Evolutionary conservation across 2,888 invertebrate species (phyloP).

Genomic region (Acronicta psi): DNA sequence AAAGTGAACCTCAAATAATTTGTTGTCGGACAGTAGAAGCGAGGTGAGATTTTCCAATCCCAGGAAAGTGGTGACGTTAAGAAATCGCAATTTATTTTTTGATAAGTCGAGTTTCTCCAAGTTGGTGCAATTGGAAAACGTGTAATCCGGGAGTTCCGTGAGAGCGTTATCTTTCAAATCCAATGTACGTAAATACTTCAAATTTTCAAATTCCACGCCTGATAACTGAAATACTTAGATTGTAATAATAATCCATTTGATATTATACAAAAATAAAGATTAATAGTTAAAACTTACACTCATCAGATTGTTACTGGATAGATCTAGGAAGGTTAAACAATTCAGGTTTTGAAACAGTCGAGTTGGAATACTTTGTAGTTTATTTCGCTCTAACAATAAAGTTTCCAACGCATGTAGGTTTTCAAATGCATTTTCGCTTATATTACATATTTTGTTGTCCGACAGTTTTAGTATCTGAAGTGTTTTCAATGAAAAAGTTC

Average conservation of each 20-base stretch:
- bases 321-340: constrained; percentile 86
- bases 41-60: constrained; percentile 91
- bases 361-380: constrained; percentile 82
- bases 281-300: constrained; percentile 73
- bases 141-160: constrained; percentile 85
- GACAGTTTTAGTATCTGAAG: constrained; percentile 91
- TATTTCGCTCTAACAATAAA: constrained; percentile 88
- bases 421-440: constrained; percentile 89
- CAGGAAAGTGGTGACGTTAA: constrained; percentile 89
- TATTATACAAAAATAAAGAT: background rate
- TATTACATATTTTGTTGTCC: constrained; percentile 90
- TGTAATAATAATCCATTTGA: too few relatives aligned
- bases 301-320: constrained; percentile 87
- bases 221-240: constrained; percentile 80
- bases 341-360: constrained; percentile 83
- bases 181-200: constrained; percentile 89
- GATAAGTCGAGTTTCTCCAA: constrained; percentile 92
- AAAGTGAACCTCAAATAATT: constrained; percentile 90
- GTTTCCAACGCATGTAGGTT: constrained; percentile 86
- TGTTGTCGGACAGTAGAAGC: constrained; percentile 92
- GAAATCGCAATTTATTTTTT: constrained; percentile 90
- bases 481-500: constrained; percentile 88
- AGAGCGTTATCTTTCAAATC: constrained; percentile 92
- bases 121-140: constrained; percentile 88
- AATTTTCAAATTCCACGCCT: constrained; percentile 87